A percentile compares a stretch with the other conserved stretches of the same genome.
Conservation (phyloP, 2,888 invertebrate genomes). For the Lasioglossum marginatum region DNA sequence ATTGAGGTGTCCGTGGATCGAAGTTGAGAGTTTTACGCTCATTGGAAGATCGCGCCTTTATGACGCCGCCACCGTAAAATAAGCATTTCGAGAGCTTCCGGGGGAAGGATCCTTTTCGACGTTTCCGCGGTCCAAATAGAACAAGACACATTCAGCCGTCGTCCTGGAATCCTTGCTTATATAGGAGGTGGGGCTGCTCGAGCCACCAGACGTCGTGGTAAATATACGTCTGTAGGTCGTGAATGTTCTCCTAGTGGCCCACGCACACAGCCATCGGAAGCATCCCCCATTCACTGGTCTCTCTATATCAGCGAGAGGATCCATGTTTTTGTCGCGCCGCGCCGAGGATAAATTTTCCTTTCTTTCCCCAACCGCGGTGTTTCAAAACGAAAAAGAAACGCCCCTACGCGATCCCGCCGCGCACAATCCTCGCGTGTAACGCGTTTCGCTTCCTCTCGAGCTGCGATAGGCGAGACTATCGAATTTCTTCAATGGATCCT, state of each 20-base stretch:
- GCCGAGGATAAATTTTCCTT: constrained; percentile 61
- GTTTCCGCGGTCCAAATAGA: constrained; percentile 14
- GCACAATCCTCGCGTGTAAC: neutral
- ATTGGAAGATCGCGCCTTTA: constrained; percentile 72
- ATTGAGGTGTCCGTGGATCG: constrained; percentile 52
- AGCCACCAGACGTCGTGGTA: constrained; percentile 46
- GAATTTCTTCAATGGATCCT: constrained; percentile 9
- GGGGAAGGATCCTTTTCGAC: constrained; percentile 37
- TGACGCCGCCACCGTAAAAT: constrained; percentile 66
- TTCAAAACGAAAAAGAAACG: constrained; percentile 39
- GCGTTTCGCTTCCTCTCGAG: neutral
- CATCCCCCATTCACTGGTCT: constrained; percentile 21
- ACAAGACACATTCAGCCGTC: constrained; percentile 28
- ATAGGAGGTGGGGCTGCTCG: constrained; percentile 25
- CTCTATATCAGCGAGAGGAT: constrained; percentile 49
- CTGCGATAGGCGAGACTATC: neutral
- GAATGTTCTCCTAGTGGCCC: constrained; percentile 27
- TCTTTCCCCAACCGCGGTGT: constrained; percentile 24
- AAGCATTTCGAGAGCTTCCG: constrained; percentile 61
- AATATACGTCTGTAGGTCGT: constrained; percentile 55
- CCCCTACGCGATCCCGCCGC: constrained; percentile 20
- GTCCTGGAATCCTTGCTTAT: constrained; percentile 53
- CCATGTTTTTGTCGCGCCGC: constrained; percentile 41
- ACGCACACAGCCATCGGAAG: constrained; percentile 11
- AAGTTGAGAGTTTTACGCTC: constrained; percentile 70